These are phyloP conservation scores for Saguinus midas DNA, from an alignment of 2,113 vertebrate species.

Conservation along the genomic window DNA sequence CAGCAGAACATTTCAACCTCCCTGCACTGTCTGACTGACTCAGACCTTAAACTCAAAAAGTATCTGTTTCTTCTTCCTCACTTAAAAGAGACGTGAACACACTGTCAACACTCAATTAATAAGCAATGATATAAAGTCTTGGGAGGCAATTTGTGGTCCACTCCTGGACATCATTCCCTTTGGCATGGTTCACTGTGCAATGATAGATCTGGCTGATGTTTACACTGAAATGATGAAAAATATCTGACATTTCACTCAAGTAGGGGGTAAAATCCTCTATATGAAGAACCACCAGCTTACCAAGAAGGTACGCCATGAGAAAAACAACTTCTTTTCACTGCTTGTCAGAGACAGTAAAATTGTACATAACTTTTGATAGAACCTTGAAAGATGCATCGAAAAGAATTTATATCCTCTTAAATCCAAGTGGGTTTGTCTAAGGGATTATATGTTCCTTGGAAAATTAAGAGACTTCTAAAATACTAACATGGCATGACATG, in stretches of 20 bases:
- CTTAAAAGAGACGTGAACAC: slow-evolving; percentile 56
- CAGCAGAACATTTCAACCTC: not conserved
- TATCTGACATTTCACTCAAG: slow-evolving; percentile 8
- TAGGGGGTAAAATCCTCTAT: not conserved
- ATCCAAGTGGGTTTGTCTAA: slow-evolving; percentile 3
- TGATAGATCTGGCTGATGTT: not conserved
- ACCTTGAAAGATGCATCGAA: not conserved
- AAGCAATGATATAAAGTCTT: slow-evolving; percentile 41
- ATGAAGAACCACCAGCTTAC: not conserved
- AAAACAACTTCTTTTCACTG: slow-evolving; percentile 33
- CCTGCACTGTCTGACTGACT: not conserved
- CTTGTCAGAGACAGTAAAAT: slow-evolving; percentile 32
- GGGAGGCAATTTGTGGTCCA: slow-evolving; percentile 46
- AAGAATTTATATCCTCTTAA: slow-evolving; percentile 20
- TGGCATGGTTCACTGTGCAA: not conserved
- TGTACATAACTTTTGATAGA: slow-evolving; percentile 26
- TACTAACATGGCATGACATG: not conserved
- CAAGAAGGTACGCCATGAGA: not conserved
- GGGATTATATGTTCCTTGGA: not conserved
- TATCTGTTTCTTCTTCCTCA: slow-evolving; percentile 46
- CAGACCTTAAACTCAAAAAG: not conserved
- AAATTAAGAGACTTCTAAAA: not conserved
- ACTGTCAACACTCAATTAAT: slow-evolving; percentile 70
- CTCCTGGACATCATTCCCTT: slow-evolving; percentile 26
- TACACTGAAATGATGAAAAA: slow-evolving; percentile 31